Evolutionary conservation across 2,797 vertebrate species (phyloP).

Genomic region (Alectoris magna): DNA sequence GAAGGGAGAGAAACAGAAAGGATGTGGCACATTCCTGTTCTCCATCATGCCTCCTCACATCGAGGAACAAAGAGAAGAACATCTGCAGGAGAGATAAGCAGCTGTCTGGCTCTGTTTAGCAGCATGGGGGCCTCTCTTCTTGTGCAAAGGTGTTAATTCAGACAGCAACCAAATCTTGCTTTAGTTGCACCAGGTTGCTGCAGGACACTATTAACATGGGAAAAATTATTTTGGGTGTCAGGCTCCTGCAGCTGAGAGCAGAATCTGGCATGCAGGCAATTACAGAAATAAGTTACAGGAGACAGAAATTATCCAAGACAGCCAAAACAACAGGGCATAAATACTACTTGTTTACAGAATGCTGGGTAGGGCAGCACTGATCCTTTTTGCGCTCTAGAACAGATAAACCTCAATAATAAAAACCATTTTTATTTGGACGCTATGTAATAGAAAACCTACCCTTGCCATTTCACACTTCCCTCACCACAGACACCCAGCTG

Average conservation of each 20-base stretch:
- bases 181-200: neutral
- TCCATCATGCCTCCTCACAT: conserved; percentile 7
- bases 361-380: neutral
- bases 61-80: conserved; percentile 22
- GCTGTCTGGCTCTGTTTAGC: conserved; percentile 20
- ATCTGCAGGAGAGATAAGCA: conserved; percentile 65
- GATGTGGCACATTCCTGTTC: neutral
- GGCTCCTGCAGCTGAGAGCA: neutral
- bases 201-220: neutral
- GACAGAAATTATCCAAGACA: neutral
- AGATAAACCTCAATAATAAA: conserved; percentile 20
- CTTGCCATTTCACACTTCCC: conserved; percentile 42
- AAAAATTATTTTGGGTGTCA: neutral
- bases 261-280: neutral
- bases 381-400: neutral
- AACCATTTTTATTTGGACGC: neutral
- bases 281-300: conserved; percentile 1
- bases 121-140: neutral
- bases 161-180: conserved; percentile 4
- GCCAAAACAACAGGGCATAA: conserved; percentile 28
- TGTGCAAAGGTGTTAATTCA: conserved; percentile 1
- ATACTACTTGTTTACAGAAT: neutral
- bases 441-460: conserved; percentile 33
- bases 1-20: conserved; percentile 36
- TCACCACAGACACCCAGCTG: conserved; percentile 44